Percentiles rank a stretch among this genome's conserved stretches.
Conservation (phyloP, 1,140 invertebrate species). For the Arctopsyche grandis region DNA sequence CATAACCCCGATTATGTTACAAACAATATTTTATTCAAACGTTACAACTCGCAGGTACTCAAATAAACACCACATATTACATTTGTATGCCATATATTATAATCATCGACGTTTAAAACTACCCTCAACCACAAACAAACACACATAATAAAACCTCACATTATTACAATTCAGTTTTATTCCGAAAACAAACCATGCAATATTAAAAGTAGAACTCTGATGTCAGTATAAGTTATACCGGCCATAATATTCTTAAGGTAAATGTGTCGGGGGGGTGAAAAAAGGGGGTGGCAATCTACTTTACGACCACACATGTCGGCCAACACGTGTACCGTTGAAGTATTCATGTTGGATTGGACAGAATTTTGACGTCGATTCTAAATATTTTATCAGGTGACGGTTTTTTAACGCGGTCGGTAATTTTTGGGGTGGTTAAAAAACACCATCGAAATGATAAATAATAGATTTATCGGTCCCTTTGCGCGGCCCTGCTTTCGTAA, state of each 20-base stretch:
- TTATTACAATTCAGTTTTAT: too few relatives aligned
- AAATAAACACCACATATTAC: too few relatives aligned
- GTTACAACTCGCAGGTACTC: too few relatives aligned
- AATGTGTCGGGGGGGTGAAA: not conserved
- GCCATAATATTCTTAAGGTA: not conserved
- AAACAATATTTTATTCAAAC: too few relatives aligned
- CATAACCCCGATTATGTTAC: too few relatives aligned
- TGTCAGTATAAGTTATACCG: conserved; percentile 1
- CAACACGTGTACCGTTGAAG: not conserved
- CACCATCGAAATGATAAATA: not conserved
- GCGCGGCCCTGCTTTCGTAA: conserved; percentile 31
- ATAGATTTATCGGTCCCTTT: not conserved
- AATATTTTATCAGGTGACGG: not conserved
- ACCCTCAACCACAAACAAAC: too few relatives aligned
- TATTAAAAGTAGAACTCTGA: not conserved
- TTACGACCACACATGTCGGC: not conserved
- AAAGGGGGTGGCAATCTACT: conserved; percentile 9
- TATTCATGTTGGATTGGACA: not conserved
- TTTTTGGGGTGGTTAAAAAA: not conserved
- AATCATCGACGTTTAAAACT: too few relatives aligned
- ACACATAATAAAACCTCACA: too few relatives aligned
- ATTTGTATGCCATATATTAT: too few relatives aligned
- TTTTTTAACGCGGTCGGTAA: not conserved
- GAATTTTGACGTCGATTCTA: not conserved
- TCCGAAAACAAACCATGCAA: too few relatives aligned